phyloP scores from a whole-genome alignment of 2,888 invertebrate species.

The Dryococelus australis region DNA sequence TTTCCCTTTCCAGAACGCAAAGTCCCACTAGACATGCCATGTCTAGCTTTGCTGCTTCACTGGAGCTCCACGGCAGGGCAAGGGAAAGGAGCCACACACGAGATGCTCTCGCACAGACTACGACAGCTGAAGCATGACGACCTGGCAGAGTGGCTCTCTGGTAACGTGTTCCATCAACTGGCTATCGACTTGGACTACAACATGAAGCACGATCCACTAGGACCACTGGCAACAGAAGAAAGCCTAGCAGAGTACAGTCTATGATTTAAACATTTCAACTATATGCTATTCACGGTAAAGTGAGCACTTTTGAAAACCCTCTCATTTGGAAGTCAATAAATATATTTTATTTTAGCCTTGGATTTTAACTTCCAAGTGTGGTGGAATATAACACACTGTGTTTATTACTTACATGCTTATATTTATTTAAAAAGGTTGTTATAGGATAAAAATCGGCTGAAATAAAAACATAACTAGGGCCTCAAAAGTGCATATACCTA shows the following conservation, averaged over 20 bases:
- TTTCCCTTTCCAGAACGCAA: conserved; percentile 54
- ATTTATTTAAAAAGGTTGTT: too few relatives aligned
- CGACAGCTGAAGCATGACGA: conserved; percentile 65
- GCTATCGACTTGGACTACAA: conserved; percentile 61
- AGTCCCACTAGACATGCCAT: conserved; percentile 62
- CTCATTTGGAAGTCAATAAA: too few relatives aligned
- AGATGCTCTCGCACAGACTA: conserved; percentile 63
- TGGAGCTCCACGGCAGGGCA: conserved; percentile 64
- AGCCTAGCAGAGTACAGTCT: not conserved
- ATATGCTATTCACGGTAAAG: too few relatives aligned
- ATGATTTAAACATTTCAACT: too few relatives aligned
- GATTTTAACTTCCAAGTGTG: too few relatives aligned
- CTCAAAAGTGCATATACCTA: too few relatives aligned
- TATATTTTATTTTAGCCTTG: too few relatives aligned
- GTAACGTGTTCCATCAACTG: conserved; percentile 64
- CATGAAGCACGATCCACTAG: conserved; percentile 52
- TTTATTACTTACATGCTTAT: too few relatives aligned
- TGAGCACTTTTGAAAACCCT: too few relatives aligned
- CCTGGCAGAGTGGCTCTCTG: conserved; percentile 69
- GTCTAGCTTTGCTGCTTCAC: conserved; percentile 64
- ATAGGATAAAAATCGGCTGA: too few relatives aligned
- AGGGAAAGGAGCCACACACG: conserved; percentile 67
- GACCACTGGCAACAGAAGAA: conserved; percentile 45
- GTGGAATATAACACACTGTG: too few relatives aligned
- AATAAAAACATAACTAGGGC: too few relatives aligned